phyloP scores from a whole-genome alignment of 2,888 invertebrate species.

The Quadriops clusia region DNA sequence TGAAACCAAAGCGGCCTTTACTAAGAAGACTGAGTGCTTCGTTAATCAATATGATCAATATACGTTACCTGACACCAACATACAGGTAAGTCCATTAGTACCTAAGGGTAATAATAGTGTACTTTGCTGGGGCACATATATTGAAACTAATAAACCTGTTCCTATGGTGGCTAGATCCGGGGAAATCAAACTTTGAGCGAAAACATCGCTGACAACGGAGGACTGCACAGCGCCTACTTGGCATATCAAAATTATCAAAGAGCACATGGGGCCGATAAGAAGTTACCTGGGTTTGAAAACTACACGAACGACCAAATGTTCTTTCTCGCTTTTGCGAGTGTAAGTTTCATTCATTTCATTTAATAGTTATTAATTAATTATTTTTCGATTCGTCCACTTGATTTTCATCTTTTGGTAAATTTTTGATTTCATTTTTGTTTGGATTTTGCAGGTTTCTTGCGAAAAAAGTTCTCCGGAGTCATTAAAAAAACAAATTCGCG shows the following conservation, averaged over 20 bases:
- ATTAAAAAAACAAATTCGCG: conserved; percentile 47
- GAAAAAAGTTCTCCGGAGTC: conserved; percentile 57
- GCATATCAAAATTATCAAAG: conserved; percentile 51
- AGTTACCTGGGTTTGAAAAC: conserved; percentile 60
- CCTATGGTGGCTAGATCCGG: conserved; percentile 46
- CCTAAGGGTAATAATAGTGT: too few relatives aligned
- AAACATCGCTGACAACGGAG: conserved; percentile 75
- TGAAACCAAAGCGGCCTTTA: conserved; percentile 58
- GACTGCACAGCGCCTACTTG: conserved; percentile 56
- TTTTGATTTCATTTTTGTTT: too few relatives aligned
- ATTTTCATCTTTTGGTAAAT: too few relatives aligned
- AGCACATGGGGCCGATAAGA: conserved; percentile 46
- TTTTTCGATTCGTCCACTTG: too few relatives aligned
- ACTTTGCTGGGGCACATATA: too few relatives aligned
- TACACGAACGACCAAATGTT: conserved; percentile 62
- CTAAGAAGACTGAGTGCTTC: conserved; percentile 68
- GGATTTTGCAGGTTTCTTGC: conserved; percentile 76
- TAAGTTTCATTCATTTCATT: too few relatives aligned
- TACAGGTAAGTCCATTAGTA: conserved; percentile 40
- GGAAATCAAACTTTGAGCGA: conserved; percentile 65
- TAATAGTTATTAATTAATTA: too few relatives aligned
- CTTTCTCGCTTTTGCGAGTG: conserved; percentile 69
- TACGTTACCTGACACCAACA: conserved; percentile 47
- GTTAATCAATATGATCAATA: conserved; percentile 67
- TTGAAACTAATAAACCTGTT: too few relatives aligned